Conservation (phyloP, 2,888 invertebrate genomes). For the Ecliptopera silaceata region DNA sequence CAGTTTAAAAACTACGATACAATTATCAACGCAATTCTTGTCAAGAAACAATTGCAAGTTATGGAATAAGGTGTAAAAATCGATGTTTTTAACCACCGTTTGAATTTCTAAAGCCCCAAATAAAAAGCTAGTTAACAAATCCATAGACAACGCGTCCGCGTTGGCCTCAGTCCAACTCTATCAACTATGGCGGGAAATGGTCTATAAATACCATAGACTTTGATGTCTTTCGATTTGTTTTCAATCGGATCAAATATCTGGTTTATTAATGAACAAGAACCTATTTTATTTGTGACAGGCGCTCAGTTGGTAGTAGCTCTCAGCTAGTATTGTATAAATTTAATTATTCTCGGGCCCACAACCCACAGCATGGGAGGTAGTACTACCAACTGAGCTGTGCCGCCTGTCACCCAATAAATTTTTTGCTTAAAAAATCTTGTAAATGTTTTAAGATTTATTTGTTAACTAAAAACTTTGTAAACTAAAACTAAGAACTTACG, state of each 20-base stretch:
- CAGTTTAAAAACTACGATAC: too few relatives aligned
- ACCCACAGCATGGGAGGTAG: too few relatives aligned
- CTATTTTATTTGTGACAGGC: not conserved
- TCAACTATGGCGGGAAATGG: constrained; percentile 45
- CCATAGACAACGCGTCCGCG: constrained; percentile 8
- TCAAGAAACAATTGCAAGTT: too few relatives aligned
- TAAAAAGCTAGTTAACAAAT: constrained; percentile 4
- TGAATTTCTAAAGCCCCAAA: not conserved
- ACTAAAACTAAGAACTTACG: constrained; percentile 1
- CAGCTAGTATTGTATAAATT: too few relatives aligned
- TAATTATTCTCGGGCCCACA: too few relatives aligned
- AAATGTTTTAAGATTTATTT: too few relatives aligned
- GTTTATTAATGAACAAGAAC: constrained; percentile 7
- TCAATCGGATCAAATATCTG: constrained; percentile 43
- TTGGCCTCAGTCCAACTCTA: constrained; percentile 10
- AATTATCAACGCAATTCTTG: too few relatives aligned
- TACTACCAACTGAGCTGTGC: too few relatives aligned
- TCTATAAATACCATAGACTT: constrained; percentile 54
- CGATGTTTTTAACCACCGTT: not conserved
- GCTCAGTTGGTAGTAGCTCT: too few relatives aligned
- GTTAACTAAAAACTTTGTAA: constrained; percentile 5
- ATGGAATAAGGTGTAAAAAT: too few relatives aligned
- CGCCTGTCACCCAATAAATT: too few relatives aligned
- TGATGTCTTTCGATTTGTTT: constrained; percentile 51
- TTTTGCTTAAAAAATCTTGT: too few relatives aligned